These are phyloP conservation scores for Ptychodera flava DNA, from an alignment of 35 echinoderm and acorn worm species.

Conservation along the genomic window DNA sequence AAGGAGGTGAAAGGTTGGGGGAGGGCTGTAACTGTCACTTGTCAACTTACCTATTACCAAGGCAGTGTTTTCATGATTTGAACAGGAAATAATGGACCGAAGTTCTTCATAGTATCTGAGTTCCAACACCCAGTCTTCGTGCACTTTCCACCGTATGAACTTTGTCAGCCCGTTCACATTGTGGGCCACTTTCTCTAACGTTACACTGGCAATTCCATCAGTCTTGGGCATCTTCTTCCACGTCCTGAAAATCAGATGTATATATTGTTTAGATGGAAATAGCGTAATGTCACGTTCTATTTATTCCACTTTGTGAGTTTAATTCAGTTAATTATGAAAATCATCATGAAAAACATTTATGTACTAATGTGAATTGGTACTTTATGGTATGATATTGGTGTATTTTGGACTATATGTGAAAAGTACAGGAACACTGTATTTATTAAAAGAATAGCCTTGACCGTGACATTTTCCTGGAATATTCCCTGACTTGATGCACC, in stretches of 20 bases:
- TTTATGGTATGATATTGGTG: too few relatives aligned
- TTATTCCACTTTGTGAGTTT: neutral
- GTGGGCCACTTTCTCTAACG: constrained; percentile 91
- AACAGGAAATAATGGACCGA: constrained; percentile 86
- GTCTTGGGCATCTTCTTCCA: constrained; percentile 99
- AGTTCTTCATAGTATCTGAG: constrained; percentile 91
- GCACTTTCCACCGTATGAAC: constrained; percentile 92
- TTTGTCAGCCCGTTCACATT: constrained; percentile 55
- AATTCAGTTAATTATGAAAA: neutral
- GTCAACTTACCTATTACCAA: constrained; percentile 75
- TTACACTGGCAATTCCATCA: constrained; percentile 97
- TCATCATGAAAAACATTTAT: too few relatives aligned
- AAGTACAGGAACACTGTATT: too few relatives aligned
- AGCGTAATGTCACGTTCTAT: neutral
- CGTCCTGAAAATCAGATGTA: constrained; percentile 46
- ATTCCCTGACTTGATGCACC: too few relatives aligned
- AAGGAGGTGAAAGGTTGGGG: too few relatives aligned
- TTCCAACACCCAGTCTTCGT: constrained; percentile 87
- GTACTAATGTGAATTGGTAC: too few relatives aligned
- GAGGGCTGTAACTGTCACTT: too few relatives aligned
- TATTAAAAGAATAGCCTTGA: too few relatives aligned
- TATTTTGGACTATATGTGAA: too few relatives aligned
- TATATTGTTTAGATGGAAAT: neutral
- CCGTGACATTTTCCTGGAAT: too few relatives aligned
- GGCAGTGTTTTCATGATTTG: constrained; percentile 88